Evolutionary conservation across 2,888 invertebrate genomes (phyloP), one percentile per base, ranked within the genome.

Genomic region (Unio pictorum): DNA sequence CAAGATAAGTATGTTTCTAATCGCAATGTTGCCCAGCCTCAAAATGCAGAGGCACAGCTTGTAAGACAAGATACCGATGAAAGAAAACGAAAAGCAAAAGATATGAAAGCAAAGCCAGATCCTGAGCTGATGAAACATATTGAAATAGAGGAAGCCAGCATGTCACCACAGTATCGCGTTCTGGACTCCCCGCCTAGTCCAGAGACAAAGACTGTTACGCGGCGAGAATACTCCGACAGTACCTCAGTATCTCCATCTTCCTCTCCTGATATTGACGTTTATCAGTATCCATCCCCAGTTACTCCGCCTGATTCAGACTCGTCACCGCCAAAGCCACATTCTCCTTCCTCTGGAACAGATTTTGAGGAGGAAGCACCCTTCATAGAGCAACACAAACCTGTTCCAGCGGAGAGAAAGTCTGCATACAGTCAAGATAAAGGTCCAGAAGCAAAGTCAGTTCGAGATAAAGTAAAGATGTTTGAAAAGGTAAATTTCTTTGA

Each of bases 101-200:
- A 86, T 57, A 66, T 86, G 72, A 86, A 86, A 73, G 84, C 84
- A 0, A 85, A 85, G 68, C 84, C 85, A 8, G 83, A 83, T 69
- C 86, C 86, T 0, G 66, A 84, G 3, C 73, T 84, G 5, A 81
- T 86, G 45, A 80, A 81, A 61, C 83, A 87, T 69, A 81, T 86
- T 45, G 85, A 84, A 66, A 69, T 79, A 3, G 85, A 86, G 64
- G 86, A 86, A 58, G 80, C 82, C 55, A 83, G 82, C 2, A 74
- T 84, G 55, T 86, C 87, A 0, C 86, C 87, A 18, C 87, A 86
- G 67, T 87, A 88, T 71, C 81, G 81, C 65, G 87, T 88, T 3
- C 75, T 88, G 67, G 85, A 85, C 69, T 88, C 88, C 17, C 88
- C 88, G 4, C 84, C 85, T 28, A 87, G 87, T 30, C 88, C 88